Evolutionary conservation across 35 echinoderm and acorn worm genomes (phyloP).

Genomic region (Heliocidaris tuberculata): DNA sequence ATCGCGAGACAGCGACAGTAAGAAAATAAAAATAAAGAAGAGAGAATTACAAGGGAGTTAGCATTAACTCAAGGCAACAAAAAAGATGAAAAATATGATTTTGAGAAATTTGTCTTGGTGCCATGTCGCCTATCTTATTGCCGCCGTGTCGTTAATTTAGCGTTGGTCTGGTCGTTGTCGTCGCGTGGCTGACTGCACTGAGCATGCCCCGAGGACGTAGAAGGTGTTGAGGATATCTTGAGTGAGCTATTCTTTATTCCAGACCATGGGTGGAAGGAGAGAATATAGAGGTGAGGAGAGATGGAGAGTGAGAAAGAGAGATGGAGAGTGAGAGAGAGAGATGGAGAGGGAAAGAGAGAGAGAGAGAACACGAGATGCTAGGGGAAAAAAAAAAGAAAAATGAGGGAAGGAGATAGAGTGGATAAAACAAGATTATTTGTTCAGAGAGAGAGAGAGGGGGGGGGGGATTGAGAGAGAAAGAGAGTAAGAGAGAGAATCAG

Average conservation of each 20-base stretch:
- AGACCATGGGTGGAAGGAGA: conserved; percentile 9
- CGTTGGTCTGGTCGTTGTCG: conserved; percentile 22
- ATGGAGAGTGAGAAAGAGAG: too few species aligned
- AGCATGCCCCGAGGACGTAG: conserved; percentile 28
- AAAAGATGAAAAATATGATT: conserved; percentile 29
- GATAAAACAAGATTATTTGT: too few species aligned
- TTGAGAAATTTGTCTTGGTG: conserved; percentile 38
- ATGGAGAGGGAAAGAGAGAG: too few species aligned
- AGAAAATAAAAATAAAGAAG: conserved; percentile 23
- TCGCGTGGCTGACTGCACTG: conserved; percentile 40
- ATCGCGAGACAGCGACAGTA: conserved; percentile 14
- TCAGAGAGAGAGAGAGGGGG: too few species aligned
- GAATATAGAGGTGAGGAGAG: too few species aligned
- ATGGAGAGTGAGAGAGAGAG: too few species aligned
- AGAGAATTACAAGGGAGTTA: conserved; percentile 11
- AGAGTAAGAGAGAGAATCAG: too few species aligned
- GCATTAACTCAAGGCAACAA: background rate
- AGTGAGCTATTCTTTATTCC: conserved; percentile 25
- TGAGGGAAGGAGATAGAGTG: too few species aligned
- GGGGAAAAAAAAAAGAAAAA: too few species aligned
- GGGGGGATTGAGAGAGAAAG: too few species aligned
- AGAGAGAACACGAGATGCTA: too few species aligned
- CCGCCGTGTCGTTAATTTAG: conserved; percentile 35
- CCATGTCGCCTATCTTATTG: conserved; percentile 34
- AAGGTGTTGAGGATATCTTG: conserved; percentile 4